Conservation (phyloP, 2,888 invertebrate species). For the Oligia fasciuncula region DNA sequence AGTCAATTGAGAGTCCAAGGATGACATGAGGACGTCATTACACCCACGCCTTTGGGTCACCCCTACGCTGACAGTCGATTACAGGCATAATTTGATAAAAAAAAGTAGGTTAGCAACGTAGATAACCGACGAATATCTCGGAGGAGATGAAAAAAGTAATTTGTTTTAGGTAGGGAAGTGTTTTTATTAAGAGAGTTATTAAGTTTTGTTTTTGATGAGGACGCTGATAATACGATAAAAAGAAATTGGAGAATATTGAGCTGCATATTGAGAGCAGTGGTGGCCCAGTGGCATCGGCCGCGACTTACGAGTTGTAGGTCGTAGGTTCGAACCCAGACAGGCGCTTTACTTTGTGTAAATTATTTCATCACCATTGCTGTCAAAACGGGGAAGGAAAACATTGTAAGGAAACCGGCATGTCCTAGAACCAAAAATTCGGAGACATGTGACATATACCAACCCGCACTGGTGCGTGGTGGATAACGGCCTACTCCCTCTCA, state of each 20-base stretch:
- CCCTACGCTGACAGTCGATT: slow-evolving; percentile 60
- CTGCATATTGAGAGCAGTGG: background rate
- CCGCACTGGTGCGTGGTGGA: no score
- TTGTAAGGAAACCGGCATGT: no score
- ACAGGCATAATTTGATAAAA: slow-evolving; percentile 60
- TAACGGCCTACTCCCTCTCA: no score
- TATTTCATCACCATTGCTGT: no score
- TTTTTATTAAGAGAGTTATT: slow-evolving; percentile 25
- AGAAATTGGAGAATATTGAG: background rate
- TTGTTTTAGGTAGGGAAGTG: slow-evolving; percentile 37
- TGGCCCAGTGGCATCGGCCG: no score
- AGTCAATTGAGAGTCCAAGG: slow-evolving; percentile 55
- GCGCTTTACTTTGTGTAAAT: no score
- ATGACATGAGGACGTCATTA: slow-evolving; percentile 60
- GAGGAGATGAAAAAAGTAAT: slow-evolving; percentile 52
- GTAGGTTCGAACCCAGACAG: no score
- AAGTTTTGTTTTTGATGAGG: slow-evolving; percentile 20
- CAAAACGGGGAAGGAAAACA: no score
- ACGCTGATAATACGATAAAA: slow-evolving; percentile 5
- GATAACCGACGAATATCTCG: slow-evolving; percentile 49
- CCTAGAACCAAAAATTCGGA: no score
- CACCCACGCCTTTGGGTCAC: slow-evolving; percentile 53
- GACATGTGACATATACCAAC: no score
- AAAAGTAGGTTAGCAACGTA: slow-evolving; percentile 51
- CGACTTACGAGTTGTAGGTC: no score